Evolutionary conservation across 1,140 invertebrate genomes (phyloP).

Genomic region (Laodelphax striatellus): DNA sequence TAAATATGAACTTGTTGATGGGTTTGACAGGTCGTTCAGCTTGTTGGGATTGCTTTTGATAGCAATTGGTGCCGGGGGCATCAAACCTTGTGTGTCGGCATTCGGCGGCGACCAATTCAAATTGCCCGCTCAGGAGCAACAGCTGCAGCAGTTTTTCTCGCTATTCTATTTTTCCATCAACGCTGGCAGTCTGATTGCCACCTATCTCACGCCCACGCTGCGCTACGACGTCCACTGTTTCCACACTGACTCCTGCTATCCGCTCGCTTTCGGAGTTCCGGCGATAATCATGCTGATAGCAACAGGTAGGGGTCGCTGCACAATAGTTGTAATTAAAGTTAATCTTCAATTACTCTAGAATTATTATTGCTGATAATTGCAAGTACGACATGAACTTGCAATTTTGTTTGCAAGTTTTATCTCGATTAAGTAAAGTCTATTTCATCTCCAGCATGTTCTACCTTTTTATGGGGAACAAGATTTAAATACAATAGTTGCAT

Average conservation of each 20-base stretch:
- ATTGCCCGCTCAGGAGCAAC: conserved; percentile 59
- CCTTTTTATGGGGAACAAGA: no score
- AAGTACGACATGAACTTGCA: no score
- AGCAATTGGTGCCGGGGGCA: conserved; percentile 85
- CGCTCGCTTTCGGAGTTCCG: conserved; percentile 85
- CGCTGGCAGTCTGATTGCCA: conserved; percentile 80
- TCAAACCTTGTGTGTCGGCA: conserved; percentile 93
- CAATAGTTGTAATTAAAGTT: no score
- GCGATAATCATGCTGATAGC: conserved; percentile 74
- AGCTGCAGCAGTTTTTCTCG: conserved; percentile 79
- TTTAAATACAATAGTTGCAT: no score
- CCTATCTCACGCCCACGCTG: conserved; percentile 78
- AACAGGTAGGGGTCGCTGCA: conserved; percentile 44
- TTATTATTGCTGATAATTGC: no score
- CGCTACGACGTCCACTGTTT: conserved; percentile 74
- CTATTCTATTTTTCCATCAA: conserved; percentile 93
- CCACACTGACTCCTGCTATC: conserved; percentile 68
- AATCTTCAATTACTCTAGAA: no score
- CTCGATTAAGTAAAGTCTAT: no score
- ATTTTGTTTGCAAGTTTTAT: no score
- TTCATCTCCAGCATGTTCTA: no score
- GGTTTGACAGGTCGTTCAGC: conserved; percentile 52
- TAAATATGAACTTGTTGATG: no score
- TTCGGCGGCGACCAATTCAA: conserved; percentile 96
- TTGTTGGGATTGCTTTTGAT: conserved; percentile 72